Base-by-base conservation (phyloP, 1,140 invertebrate species). In the Carposina sasakii region DNA sequence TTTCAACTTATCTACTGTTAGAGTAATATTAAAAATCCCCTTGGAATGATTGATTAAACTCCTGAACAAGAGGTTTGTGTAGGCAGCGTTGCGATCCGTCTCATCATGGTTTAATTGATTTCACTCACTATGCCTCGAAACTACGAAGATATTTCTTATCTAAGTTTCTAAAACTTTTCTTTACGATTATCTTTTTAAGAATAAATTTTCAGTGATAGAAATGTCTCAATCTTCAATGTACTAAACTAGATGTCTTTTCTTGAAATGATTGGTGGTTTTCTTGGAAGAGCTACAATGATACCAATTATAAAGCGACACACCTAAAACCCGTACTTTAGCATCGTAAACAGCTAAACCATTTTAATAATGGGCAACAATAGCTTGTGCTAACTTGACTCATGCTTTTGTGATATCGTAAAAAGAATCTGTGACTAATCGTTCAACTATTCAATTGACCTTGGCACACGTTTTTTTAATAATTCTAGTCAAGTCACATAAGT, bases 51-150 rank as follows among this genome's bases (percentile, higher is more conserved):
- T 72, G 70, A 70, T 76, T 70, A 58, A 51, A 44, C n/a, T n/a
- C n/a, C n/a, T n/a, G n/a, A n/a, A n/a, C 77, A 81, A 60, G 70
- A 69, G 58, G 58, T 66, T 68, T 63, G 49, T 65, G 57, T n/a
- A 48, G 54, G 43, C 37, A 60, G 51, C 49, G 45, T 60, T 67
- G 65, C 69, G 58, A 62, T 44, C 15, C 17, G 33, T 23, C 59
- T 44, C 54, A 63, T 55, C 61, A 72, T 63, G 69, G 58, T 56
- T 57, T 81, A 82, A 81, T 81, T 77, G 75, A 81, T 82, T 82
- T 78, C 50, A 62, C 55, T 64, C 37, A 53, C 45, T 46, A 60
- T 22, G 53, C 51, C 55, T 42, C 50, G 20, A 36, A 48, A 36
- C 57, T 62, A n/a, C 52, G 48, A 39, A 49, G 56, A 67, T 58